Evolutionary conservation across 2,113 vertebrate genomes (phyloP).

Genomic region (Pandion haliaetus): DNA sequence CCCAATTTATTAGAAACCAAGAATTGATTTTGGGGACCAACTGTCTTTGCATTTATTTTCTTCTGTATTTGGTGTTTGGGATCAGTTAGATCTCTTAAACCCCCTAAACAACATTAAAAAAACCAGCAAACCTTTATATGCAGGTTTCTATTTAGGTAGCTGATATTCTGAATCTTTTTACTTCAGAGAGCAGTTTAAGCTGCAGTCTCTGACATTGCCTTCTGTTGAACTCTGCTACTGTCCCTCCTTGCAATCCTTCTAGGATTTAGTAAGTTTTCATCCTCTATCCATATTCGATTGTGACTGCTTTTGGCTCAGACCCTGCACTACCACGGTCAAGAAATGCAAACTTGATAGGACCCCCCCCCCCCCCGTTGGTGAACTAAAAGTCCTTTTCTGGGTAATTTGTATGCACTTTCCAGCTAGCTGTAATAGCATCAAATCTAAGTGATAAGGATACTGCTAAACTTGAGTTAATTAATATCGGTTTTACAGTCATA

Average conservation of each 20-base stretch:
- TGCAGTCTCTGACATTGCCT: neutral
- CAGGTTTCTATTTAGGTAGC: neutral
- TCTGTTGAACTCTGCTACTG: neutral
- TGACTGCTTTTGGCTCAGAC: neutral
- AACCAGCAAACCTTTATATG: neutral
- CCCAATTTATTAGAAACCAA: neutral
- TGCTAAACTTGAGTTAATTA: conserved; percentile 70
- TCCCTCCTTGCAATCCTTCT: neutral
- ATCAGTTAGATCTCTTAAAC: neutral
- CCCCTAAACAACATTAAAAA: neutral
- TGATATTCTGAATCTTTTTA: neutral
- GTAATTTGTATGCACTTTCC: conserved; percentile 61
- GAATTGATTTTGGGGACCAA: neutral
- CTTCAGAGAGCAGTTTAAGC: neutral
- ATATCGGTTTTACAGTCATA: conserved; percentile 59
- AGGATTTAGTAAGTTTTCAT: neutral
- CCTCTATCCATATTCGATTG: neutral
- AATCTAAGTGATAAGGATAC: conserved; percentile 64
- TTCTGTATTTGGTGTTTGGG: neutral
- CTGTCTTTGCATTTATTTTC: neutral
- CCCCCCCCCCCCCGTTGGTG: no score
- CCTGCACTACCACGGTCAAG: neutral
- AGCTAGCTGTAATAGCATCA: conserved; percentile 57
- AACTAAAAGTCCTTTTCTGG: conserved; percentile 12
- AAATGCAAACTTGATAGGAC: neutral